A percentile compares a stretch with the other conserved stretches of the same genome.
These are phyloP conservation scores for Holacanthus passer DNA, from an alignment of 2,113 vertebrate species.

Conservation along the genomic window DNA sequence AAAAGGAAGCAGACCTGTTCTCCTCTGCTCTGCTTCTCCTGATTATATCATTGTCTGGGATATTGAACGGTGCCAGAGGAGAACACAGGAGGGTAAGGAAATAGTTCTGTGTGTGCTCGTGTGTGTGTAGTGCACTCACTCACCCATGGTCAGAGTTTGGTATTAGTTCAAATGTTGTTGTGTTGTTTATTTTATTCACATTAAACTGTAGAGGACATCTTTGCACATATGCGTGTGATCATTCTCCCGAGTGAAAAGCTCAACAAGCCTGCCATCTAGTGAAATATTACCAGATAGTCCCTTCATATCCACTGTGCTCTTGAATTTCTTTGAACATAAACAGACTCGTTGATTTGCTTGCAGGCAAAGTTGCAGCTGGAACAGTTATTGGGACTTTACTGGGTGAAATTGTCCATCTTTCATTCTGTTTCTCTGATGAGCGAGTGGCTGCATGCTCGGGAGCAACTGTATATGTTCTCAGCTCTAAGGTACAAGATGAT, in stretches of 20 bases:
- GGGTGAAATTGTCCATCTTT: constrained; percentile 84
- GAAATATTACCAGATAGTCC: not conserved
- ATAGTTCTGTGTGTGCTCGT: not conserved
- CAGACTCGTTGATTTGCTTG: constrained; percentile 29
- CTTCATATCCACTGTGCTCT: not conserved
- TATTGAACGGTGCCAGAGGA: constrained; percentile 82
- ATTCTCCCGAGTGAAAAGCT: constrained; percentile 28
- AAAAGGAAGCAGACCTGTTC: constrained; percentile 67
- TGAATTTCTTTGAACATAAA: not conserved
- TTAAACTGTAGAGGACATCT: not conserved
- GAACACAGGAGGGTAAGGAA: constrained; percentile 81
- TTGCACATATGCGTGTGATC: not conserved
- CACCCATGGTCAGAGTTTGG: not conserved
- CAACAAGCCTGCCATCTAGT: constrained; percentile 47
- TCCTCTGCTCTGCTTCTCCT: constrained; percentile 90
- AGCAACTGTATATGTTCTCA: constrained; percentile 81
- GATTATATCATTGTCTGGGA: constrained; percentile 89
- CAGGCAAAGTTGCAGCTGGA: constrained; percentile 86
- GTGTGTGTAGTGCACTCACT: not conserved
- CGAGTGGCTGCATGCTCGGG: constrained; percentile 85
- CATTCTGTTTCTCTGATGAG: constrained; percentile 84
- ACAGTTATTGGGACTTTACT: constrained; percentile 82
- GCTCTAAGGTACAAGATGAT: constrained; percentile 82
- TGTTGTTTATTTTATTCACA: not conserved
- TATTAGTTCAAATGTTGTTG: not conserved